phyloP scores from a whole-genome alignment of 1,140 invertebrate species.

The Chionoecetes opilio region DNA sequence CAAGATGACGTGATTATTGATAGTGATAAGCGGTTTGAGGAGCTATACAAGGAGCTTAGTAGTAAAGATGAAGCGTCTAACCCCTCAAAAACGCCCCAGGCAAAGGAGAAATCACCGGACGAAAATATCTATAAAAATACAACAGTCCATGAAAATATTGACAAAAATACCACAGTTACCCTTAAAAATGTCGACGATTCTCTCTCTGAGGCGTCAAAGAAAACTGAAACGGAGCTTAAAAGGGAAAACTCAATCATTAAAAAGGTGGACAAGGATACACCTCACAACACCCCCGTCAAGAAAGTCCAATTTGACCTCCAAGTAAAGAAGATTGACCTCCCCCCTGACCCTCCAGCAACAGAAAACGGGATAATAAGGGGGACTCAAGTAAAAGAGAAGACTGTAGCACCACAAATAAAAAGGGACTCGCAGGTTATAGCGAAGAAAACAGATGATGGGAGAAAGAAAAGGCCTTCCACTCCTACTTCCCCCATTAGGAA shows the following conservation, averaged over 20 bases:
- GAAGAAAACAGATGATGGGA: neutral
- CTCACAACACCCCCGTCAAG: neutral
- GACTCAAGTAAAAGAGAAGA: neutral
- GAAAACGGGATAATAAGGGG: neutral
- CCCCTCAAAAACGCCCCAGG: too few relatives aligned
- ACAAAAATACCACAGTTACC: neutral
- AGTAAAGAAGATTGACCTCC: conserved; percentile 11
- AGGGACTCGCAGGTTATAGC: neutral
- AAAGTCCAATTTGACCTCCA: conserved; percentile 63
- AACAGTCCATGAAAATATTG: neutral
- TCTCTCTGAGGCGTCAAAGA: neutral
- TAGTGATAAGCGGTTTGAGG: conserved; percentile 58
- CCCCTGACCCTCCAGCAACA: neutral
- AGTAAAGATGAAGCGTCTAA: neutral
- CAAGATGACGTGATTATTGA: neutral
- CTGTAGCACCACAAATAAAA: neutral
- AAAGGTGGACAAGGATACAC: neutral
- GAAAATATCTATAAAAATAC: neutral
- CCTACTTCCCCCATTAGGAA: neutral
- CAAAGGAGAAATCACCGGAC: too few relatives aligned
- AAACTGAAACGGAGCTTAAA: neutral
- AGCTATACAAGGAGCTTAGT: conserved; percentile 56
- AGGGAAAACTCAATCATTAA: conserved; percentile 68
- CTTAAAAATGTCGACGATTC: neutral
- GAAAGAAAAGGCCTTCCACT: neutral